phyloP scores from a whole-genome alignment of 2,888 invertebrate species.

The Linnaemya tessellans region DNA sequence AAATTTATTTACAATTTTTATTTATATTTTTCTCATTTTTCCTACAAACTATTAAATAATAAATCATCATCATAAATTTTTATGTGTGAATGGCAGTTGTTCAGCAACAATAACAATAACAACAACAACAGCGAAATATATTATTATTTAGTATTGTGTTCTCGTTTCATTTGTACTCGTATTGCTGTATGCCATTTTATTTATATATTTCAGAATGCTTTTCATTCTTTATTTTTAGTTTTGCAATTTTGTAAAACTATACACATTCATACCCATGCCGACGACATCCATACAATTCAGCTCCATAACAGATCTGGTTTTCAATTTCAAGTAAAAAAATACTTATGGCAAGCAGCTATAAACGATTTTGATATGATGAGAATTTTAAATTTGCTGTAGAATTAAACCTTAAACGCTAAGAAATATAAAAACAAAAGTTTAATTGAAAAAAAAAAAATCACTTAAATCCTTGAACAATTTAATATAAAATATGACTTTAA shows the following conservation, averaged over 20 bases:
- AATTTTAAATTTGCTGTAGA: slow-evolving; percentile 30
- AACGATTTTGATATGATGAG: slow-evolving; percentile 53
- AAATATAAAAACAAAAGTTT: background rate
- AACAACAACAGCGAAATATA: too few species aligned
- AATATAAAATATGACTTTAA: background rate
- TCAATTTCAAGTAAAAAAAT: slow-evolving; percentile 30
- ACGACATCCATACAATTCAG: background rate
- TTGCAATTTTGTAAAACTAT: slow-evolving; percentile 5
- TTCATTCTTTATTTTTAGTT: slow-evolving; percentile 21
- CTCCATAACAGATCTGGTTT: slow-evolving; percentile 42
- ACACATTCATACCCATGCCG: background rate
- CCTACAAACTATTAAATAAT: slow-evolving; percentile 68
- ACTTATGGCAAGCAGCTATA: slow-evolving; percentile 51
- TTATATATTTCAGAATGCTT: slow-evolving; percentile 51
- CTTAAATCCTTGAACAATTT: background rate
- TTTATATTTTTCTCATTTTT: slow-evolving; percentile 22
- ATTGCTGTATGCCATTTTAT: slow-evolving; percentile 33
- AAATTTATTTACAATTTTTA: slow-evolving; percentile 39
- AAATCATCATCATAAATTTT: slow-evolving; percentile 72
- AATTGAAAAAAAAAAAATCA: background rate
- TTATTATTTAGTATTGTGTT: slow-evolving; percentile 58
- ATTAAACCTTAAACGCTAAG: slow-evolving; percentile 38
- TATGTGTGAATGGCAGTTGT: slow-evolving; percentile 71
- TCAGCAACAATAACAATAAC: background rate
- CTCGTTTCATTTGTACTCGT: slow-evolving; percentile 25